phyloP scores from a whole-genome alignment of 2,113 vertebrate species.

The Rhizomys pruinosus region DNA sequence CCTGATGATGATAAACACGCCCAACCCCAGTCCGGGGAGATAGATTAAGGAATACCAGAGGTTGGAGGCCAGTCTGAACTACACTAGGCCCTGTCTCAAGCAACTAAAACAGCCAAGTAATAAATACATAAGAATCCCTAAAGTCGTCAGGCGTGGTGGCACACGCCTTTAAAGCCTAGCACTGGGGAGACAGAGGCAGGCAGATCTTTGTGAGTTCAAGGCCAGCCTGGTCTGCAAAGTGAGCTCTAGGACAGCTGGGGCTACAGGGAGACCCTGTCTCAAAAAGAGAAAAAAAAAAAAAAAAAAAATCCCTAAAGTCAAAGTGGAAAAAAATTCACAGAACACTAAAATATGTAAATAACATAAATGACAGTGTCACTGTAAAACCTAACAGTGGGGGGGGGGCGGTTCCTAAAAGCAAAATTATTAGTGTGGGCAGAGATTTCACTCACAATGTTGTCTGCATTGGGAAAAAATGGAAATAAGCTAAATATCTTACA shows the following conservation, averaged over 20 bases:
- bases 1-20: too few relatives aligned
- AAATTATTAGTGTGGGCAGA: conserved; percentile 30
- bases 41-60: too few relatives aligned
- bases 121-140: neutral
- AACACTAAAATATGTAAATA: conserved; percentile 49
- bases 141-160: too few relatives aligned
- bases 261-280: too few relatives aligned
- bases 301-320: conserved; percentile 37
- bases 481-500: conserved; percentile 76
- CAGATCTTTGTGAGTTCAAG: too few relatives aligned
- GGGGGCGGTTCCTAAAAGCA: neutral
- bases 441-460: conserved; percentile 53
- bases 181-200: too few relatives aligned
- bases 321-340: neutral
- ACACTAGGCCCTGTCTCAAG: neutral
- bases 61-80: too few relatives aligned
- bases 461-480: conserved; percentile 67
- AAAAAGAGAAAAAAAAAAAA: neutral
- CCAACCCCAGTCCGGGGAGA: too few relatives aligned
- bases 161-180: too few relatives aligned
- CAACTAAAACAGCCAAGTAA: neutral
- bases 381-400: conserved; percentile 47
- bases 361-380: conserved; percentile 54
- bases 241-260: too few relatives aligned
- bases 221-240: too few relatives aligned